Conservation (phyloP, 2,797 vertebrate species). For the Sciurus vulgaris region DNA sequence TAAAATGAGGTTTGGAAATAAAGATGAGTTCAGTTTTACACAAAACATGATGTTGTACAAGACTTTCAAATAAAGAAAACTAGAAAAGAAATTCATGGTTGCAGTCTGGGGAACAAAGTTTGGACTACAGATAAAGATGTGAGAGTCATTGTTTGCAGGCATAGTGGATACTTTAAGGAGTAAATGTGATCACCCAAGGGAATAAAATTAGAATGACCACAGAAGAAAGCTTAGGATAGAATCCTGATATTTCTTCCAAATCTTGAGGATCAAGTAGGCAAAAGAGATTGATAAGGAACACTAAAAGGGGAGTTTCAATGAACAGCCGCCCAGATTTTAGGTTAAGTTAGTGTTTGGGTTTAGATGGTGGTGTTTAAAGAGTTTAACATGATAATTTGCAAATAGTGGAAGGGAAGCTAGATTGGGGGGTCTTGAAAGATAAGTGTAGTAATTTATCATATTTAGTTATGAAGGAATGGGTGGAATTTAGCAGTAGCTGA, state of each 20-base stretch:
- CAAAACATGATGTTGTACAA: neutral
- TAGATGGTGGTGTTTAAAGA: neutral
- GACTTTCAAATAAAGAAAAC: neutral
- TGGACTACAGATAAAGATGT: too few relatives aligned
- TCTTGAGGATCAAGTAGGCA: too few relatives aligned
- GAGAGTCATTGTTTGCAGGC: too few relatives aligned
- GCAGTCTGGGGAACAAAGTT: too few relatives aligned
- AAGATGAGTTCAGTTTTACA: constrained; percentile 46
- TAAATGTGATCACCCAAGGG: too few relatives aligned
- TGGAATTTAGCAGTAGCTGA: neutral
- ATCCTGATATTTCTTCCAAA: too few relatives aligned
- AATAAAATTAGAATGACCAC: too few relatives aligned
- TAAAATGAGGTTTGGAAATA: constrained; percentile 29
- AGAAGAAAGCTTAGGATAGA: too few relatives aligned
- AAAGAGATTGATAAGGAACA: too few relatives aligned
- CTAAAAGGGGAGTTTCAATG: too few relatives aligned
- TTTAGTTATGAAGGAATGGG: constrained; percentile 3
- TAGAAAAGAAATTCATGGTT: neutral
- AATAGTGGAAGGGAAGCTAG: neutral
- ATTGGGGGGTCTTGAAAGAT: constrained; percentile 4
- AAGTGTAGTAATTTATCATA: constrained; percentile 3
- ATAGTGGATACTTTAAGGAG: too few relatives aligned
- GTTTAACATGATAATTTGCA: constrained; percentile 46
- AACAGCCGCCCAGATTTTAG: too few relatives aligned
- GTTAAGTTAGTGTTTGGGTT: constrained; percentile 18